These are phyloP conservation scores for Amblyteles armatorius DNA, from an alignment of 2,888 invertebrate species.

Conservation along the genomic window DNA sequence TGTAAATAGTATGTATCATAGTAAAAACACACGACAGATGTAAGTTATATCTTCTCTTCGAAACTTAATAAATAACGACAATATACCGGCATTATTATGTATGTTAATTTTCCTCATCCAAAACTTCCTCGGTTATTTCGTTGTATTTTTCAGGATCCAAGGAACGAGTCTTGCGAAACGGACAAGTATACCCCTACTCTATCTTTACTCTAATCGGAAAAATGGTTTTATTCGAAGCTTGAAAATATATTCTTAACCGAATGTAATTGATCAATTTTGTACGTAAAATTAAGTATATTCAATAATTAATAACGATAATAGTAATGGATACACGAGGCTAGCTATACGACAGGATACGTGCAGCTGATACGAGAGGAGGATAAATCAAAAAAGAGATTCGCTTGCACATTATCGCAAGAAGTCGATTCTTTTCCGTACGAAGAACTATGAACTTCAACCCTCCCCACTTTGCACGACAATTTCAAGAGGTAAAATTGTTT, in stretches of 20 bases:
- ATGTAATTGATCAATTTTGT: neutral
- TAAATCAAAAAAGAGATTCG: slow-evolving; percentile 5
- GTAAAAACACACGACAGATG: slow-evolving; percentile 74
- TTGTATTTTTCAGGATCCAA: neutral
- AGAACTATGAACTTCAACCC: neutral
- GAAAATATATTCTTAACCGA: slow-evolving; percentile 48
- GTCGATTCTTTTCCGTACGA: neutral
- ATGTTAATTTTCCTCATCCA: slow-evolving; percentile 6
- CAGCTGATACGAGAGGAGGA: slow-evolving; percentile 4
- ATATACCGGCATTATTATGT: slow-evolving; percentile 74
- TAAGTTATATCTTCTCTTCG: slow-evolving; percentile 80
- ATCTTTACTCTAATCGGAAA: slow-evolving; percentile 17
- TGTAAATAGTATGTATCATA: slow-evolving; percentile 82
- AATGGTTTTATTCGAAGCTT: slow-evolving; percentile 68
- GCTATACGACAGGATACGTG: neutral
- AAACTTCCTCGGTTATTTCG: neutral
- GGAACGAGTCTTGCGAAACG: neutral
- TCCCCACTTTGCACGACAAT: slow-evolving; percentile 13
- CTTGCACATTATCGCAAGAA: slow-evolving; percentile 5
- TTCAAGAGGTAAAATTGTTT: neutral
- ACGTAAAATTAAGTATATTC: slow-evolving; percentile 2
- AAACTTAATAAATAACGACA: slow-evolving; percentile 82
- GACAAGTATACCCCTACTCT: neutral
- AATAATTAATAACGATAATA: neutral
- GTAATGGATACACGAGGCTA: slow-evolving; percentile 9